phyloP scores from a whole-genome alignment of 1,140 invertebrate species.

The Elymnias hypermnestra region DNA sequence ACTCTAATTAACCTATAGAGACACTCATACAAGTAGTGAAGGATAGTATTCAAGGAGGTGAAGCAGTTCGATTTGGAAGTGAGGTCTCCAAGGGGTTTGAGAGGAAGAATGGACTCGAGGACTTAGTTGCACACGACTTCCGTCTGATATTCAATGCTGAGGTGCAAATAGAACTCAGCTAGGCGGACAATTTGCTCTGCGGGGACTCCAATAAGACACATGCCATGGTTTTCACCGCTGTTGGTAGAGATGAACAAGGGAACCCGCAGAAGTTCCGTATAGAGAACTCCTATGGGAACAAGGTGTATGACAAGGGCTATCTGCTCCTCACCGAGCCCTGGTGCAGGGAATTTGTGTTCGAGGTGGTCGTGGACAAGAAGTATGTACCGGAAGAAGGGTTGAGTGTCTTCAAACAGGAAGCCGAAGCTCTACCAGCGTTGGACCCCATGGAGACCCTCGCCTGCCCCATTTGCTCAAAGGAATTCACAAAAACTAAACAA shows the following conservation, averaged over 20 bases:
- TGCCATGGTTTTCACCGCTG: conserved; percentile 93
- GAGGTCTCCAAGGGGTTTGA: conserved; percentile 90
- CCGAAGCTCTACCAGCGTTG: conserved; percentile 90
- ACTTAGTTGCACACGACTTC: conserved; percentile 88
- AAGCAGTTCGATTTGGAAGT: conserved; percentile 96
- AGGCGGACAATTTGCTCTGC: conserved; percentile 89
- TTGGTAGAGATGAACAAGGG: conserved; percentile 81
- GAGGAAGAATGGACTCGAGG: conserved; percentile 88
- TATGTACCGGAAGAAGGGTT: conserved; percentile 85
- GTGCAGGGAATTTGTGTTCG: conserved; percentile 94
- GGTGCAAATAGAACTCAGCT: conserved; percentile 83
- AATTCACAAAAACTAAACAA: conserved; percentile 20
- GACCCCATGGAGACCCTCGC: conserved; percentile 94
- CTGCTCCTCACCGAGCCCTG: conserved; percentile 88
- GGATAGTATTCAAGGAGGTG: conserved; percentile 86
- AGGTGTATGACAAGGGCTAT: conserved; percentile 92
- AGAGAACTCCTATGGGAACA: conserved; percentile 95
- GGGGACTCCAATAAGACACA: conserved; percentile 94
- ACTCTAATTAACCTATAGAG: conserved; percentile 92
- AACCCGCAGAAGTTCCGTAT: conserved; percentile 86
- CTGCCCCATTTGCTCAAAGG: conserved; percentile 47
- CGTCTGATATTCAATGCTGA: conserved; percentile 88
- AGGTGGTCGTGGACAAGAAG: conserved; percentile 92
- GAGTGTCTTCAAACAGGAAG: conserved; percentile 84
- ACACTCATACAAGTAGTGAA: conserved; percentile 83